Base-by-base conservation (phyloP, 2,888 invertebrate species). In the Myathropa florea region DNA sequence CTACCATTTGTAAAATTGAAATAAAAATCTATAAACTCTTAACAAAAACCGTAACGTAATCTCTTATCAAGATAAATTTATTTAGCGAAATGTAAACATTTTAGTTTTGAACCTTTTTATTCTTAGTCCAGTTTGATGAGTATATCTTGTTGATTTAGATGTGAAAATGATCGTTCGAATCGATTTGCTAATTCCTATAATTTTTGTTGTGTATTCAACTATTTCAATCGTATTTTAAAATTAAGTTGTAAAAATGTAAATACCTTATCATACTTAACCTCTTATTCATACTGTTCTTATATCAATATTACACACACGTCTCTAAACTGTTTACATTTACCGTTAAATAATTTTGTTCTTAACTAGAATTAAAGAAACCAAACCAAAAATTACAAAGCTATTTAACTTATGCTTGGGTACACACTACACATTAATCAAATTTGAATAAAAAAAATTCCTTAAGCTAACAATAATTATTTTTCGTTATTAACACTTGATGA, bases 1-100 rank as follows among this genome's bases (percentile, higher is more conserved):
- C 89, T 89, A 88, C 90, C 90, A 89, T 89, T 89, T 89, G 89
- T 89, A 84, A 88, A 84, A 81, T 75, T 55, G 53, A 78, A 73
- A 73, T 33, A 77, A 60, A 59, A 78, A 39, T 57, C 24, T 57
- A 57, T 57, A 24, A 55, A 61, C 36, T 67, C 23, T 82, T 70
- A 68, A 68, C 63, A 67, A 71, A 65, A 18, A 78, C 65, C 57
- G 59, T 77, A 77, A 68, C 68, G 46, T 46, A 33, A 33, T 76
- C 60, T 61, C 53, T 53, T 53, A 53, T 53, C 21, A 24, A 46
- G 14, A 73, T 68, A n/a, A 81, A 64, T 28, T 72, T 75, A 75
- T 86, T 86, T 83, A 86, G 65, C 86, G 78, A 67, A 86, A 83
- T 86, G 86, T 83, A 83, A 86, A 83, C 86, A 57, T 14, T 57